Base-by-base conservation (phyloP, 2,888 invertebrate species). In the Andrena camellia region DNA sequence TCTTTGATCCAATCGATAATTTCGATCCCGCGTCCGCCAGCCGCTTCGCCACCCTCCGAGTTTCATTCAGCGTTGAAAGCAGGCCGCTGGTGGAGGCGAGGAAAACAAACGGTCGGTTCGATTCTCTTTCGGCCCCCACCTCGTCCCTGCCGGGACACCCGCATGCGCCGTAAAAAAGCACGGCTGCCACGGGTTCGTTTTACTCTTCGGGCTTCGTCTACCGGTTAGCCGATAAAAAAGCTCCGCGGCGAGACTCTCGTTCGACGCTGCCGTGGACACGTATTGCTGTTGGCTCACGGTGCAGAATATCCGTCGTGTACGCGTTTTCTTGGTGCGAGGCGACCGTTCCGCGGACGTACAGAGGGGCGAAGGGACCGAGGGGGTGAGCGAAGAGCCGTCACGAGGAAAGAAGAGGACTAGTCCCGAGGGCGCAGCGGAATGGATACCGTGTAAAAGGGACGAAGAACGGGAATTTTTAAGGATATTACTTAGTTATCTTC, bases 151-250 rank as follows among this genome's bases (percentile, higher is more conserved):
- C 76, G 85, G 81, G 86, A 80, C 74, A 63, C 71, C 92, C 92
- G 93, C 93, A 93, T 92, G 92, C 93, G 93, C 93, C 84, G 90
- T 91, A 89, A 90, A 92, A 87, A 89, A 89, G 86, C 84, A 87
- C 86, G 79, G 78, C 86, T 82, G 84, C 80, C 77, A 84, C 84
- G 83, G 86, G 86, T 88, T 86, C 87, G 87, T 86, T 88, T 86
- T 87, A 84, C 89, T 90, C 90, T 88, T 87, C 88, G 85, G 80
- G 85, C 84, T 86, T 89, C 88, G 89, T 86, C 89, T 87, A 85
- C 87, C 82, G 86, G 81, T 89, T 89, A 84, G 90, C 92, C 91
- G 92, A 92, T 92, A 91, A 93, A 93, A 93, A 93, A 92, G 92
- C 92, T 92, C 85, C 88, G 90, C 73, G 84, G 87, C 83, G 88